phyloP scores from a whole-genome alignment of 1,140 invertebrate genomes.

The Zaprionus gabonicus region DNA sequence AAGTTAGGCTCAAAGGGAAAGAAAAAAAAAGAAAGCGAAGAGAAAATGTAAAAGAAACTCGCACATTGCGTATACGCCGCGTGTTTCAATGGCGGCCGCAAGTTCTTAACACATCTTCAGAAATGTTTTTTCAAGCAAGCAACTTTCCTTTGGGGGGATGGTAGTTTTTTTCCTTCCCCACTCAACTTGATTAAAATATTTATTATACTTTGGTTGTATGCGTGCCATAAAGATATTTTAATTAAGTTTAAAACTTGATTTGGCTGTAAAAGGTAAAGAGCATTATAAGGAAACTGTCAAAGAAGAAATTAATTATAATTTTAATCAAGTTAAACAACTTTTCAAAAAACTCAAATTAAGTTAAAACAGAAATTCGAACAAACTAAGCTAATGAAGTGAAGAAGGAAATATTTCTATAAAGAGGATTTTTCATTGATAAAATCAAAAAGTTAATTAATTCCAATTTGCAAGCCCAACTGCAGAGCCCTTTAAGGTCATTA shows the following conservation, averaged over 20 bases:
- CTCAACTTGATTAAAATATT: constrained; percentile 69
- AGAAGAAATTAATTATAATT: not conserved
- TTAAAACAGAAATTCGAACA: not conserved
- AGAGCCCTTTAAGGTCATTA: not conserved
- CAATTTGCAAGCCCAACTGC: not conserved
- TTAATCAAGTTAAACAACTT: constrained; percentile 3
- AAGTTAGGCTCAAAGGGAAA: constrained; percentile 70
- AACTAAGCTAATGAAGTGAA: not conserved
- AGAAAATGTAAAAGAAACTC: constrained; percentile 5
- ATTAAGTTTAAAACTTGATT: constrained; percentile 46
- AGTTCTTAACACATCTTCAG: constrained; percentile 63
- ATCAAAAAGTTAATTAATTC: not conserved
- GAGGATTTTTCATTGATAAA: not conserved
- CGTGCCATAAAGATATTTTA: constrained; percentile 54
- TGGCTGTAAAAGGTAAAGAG: constrained; percentile 34
- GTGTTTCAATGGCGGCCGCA: constrained; percentile 67
- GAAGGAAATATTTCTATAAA: not conserved
- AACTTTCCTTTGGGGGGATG: constrained; percentile 25
- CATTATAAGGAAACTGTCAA: not conserved
- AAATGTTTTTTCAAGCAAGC: constrained; percentile 17
- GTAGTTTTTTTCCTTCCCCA: constrained; percentile 37
- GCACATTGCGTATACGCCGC: constrained; percentile 42
- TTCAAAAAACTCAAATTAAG: not conserved
- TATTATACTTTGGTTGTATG: constrained; percentile 46
- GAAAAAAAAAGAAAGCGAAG: constrained; percentile 3